A percentile compares a stretch with the other conserved stretches of the same genome.
phyloP scores from a whole-genome alignment of 2,888 invertebrate genomes.

The Glomeris marginata region DNA sequence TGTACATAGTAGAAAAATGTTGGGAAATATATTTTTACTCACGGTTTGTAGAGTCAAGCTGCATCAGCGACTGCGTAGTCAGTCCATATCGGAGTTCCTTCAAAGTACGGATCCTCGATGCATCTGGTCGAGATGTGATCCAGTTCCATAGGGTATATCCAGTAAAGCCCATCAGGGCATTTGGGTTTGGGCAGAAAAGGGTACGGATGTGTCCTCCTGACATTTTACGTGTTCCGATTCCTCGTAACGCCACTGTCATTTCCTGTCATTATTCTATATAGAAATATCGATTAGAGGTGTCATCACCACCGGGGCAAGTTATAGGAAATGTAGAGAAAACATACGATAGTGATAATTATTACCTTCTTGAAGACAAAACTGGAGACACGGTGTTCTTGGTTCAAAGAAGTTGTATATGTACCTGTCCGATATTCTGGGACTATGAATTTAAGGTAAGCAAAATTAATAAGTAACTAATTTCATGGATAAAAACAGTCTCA shows the following conservation, averaged over 20 bases:
- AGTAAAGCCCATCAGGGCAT: conserved; percentile 5
- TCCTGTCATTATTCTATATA: background rate
- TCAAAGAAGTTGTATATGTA: conserved; percentile 12
- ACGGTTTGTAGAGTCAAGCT: background rate
- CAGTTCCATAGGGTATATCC: conserved; percentile 10
- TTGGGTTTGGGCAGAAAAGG: conserved; percentile 6
- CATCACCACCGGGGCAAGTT: conserved; percentile 9
- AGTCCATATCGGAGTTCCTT: conserved; percentile 11
- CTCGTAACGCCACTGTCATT: background rate
- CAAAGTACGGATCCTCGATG: conserved; percentile 9
- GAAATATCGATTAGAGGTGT: conserved; percentile 12
- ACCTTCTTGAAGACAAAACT: conserved; percentile 10
- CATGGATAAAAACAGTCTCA: background rate
- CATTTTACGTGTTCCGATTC: background rate
- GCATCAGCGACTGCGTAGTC: conserved; percentile 6
- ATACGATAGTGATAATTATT: conserved; percentile 10
- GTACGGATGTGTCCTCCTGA: too few species aligned
- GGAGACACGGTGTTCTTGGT: conserved; percentile 10
- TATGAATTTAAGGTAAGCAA: conserved; percentile 9
- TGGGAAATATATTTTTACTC: background rate
- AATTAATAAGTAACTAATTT: background rate
- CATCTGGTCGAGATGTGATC: conserved; percentile 7
- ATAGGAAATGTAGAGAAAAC: conserved; percentile 13
- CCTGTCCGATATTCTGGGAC: conserved; percentile 12
- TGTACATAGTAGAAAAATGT: too few species aligned